Conservation (phyloP, 2,797 vertebrate species). For the Sebastes matsubarae region DNA sequence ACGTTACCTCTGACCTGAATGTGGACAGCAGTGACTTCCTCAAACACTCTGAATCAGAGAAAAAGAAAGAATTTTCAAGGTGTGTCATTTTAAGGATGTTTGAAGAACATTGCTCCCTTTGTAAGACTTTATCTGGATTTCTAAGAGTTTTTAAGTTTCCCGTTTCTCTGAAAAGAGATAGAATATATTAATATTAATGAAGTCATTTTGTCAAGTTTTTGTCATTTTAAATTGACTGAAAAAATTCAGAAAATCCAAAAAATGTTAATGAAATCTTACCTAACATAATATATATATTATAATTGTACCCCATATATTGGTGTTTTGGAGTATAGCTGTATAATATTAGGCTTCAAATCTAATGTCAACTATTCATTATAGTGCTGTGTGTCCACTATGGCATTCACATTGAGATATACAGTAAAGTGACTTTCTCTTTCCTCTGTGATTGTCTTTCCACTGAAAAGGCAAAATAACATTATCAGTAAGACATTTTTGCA, state of each 20-base stretch:
- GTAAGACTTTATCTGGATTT: not conserved
- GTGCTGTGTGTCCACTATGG: not conserved
- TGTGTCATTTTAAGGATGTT: not conserved
- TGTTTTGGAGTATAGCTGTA: not conserved
- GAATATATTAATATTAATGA: not conserved
- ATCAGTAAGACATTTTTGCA: not conserved
- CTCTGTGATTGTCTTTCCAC: not conserved
- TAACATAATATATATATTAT: not conserved
- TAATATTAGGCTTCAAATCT: not conserved
- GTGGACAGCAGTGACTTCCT: not conserved
- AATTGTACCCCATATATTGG: not conserved
- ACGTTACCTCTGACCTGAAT: constrained; percentile 10
- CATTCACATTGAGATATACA: not conserved
- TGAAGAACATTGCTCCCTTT: not conserved
- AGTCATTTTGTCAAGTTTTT: not conserved
- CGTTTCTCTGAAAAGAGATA: not conserved
- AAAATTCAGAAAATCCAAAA: not conserved
- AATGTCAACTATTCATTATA: not conserved
- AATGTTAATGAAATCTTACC: not conserved
- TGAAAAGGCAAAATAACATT: not conserved
- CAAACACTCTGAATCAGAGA: not conserved
- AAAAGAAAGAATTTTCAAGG: not conserved
- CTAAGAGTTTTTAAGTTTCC: not conserved
- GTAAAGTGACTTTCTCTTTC: not conserved
- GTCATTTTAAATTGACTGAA: not conserved